These are phyloP conservation scores for Dynastes tityus DNA, from an alignment of 2,888 invertebrate species.

Conservation along the genomic window DNA sequence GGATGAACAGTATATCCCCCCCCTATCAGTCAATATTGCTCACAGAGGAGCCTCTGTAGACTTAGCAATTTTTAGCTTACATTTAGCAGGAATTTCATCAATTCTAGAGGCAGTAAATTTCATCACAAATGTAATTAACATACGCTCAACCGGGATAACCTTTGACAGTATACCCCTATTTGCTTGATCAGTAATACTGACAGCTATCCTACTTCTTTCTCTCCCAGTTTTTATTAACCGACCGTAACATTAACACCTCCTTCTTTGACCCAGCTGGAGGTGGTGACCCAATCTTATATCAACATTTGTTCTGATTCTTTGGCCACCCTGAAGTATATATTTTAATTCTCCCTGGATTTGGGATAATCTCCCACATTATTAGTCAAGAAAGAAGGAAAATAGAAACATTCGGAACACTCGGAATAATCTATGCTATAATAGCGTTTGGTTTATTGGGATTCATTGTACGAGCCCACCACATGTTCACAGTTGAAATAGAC, in stretches of 20 bases:
- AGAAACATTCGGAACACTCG: slow-evolving; percentile 81
- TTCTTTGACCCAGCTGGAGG: slow-evolving; percentile 88
- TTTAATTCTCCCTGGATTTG: slow-evolving; percentile 87
- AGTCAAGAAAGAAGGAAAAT: slow-evolving; percentile 83
- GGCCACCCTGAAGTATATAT: slow-evolving; percentile 84
- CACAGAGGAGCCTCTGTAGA: too few relatives aligned
- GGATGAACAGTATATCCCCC: too few relatives aligned
- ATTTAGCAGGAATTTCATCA: too few relatives aligned
- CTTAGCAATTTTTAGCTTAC: too few relatives aligned
- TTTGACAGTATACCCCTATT: too few relatives aligned
- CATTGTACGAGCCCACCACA: slow-evolving; percentile 88
- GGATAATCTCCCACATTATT: slow-evolving; percentile 86
- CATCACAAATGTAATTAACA: too few relatives aligned
- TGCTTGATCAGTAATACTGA: too few relatives aligned
- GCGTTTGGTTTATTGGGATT: slow-evolving; percentile 89
- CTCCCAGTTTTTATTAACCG: slow-evolving; percentile 72
- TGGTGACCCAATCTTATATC: slow-evolving; percentile 86
- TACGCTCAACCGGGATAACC: too few relatives aligned
- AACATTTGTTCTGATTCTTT: slow-evolving; percentile 92
- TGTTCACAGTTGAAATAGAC: slow-evolving; percentile 89
- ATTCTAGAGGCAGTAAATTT: too few relatives aligned
- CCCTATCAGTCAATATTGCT: too few relatives aligned
- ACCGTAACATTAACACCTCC: slow-evolving; percentile 86
- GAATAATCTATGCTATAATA: slow-evolving; percentile 89
- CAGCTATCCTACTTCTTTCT: too few relatives aligned